A percentile compares a stretch with the other conserved stretches of the same genome.
Conservation (phyloP, 2,797 vertebrate genomes). For the Centroberyx gerrardi region DNA sequence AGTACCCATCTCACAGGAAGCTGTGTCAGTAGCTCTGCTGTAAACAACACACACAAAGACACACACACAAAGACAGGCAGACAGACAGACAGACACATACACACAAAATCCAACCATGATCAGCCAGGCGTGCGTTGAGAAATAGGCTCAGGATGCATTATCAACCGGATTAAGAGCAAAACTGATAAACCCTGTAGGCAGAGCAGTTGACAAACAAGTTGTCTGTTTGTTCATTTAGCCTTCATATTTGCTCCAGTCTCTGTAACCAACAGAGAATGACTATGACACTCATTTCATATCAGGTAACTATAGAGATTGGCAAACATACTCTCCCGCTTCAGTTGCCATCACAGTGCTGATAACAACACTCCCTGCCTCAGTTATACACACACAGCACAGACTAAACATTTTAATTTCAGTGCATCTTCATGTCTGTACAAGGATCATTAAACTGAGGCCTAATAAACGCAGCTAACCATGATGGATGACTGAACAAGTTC, state of each 20-base stretch:
- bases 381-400: constrained; percentile 38
- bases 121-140: constrained; percentile 53
- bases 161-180: constrained; percentile 68
- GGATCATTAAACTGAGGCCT: constrained; percentile 64
- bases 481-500: constrained; percentile 66
- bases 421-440: constrained; percentile 40
- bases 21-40: constrained; percentile 17
- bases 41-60: constrained; percentile 24
- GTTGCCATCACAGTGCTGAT: constrained; percentile 52
- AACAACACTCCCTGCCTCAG: constrained; percentile 25
- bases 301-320: constrained; percentile 73
- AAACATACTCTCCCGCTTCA: constrained; percentile 54
- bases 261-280: constrained; percentile 44
- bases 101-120: constrained; percentile 23
- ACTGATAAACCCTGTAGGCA: constrained; percentile 66
- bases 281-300: constrained; percentile 68
- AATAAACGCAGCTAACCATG: constrained; percentile 72
- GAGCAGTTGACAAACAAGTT: constrained; percentile 69
- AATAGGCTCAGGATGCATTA: constrained; percentile 73
- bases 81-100: constrained; percentile 17
- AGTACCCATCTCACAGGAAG: constrained; percentile 31
- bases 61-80: neutral
- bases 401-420: constrained; percentile 70
- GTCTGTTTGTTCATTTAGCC: constrained; percentile 71
- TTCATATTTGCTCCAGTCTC: constrained; percentile 62